Evolutionary conservation across 2,888 invertebrate species (phyloP).

Genomic region (Drosophila diplacantha): DNA sequence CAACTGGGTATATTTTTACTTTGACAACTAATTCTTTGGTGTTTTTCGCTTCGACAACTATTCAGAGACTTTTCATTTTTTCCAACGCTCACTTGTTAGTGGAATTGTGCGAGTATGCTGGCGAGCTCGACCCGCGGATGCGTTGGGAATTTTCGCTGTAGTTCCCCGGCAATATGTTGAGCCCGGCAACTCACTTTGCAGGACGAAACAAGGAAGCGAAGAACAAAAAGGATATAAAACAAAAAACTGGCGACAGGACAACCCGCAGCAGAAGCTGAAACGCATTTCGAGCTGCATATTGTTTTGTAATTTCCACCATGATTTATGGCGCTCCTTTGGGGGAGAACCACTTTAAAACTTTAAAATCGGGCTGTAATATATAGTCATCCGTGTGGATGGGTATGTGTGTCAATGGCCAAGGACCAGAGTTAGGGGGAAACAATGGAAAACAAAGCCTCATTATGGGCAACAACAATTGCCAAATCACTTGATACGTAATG

Average conservation of each 20-base stretch:
- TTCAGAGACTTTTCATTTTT: background rate
- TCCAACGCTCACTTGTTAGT: slow-evolving; percentile 33
- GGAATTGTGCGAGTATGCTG: slow-evolving; percentile 32
- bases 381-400: slow-evolving; percentile 8
- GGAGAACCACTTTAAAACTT: slow-evolving; percentile 13
- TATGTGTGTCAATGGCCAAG: slow-evolving; percentile 54
- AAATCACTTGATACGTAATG: slow-evolving; percentile 64
- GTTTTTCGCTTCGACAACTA: background rate
- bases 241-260: slow-evolving; percentile 24
- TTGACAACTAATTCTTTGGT: background rate
- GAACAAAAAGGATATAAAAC: slow-evolving; percentile 11
- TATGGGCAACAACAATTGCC: slow-evolving; percentile 48
- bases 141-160: slow-evolving; percentile 26
- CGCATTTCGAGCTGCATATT: slow-evolving; percentile 45
- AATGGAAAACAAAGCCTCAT: slow-evolving; percentile 64
- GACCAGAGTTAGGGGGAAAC: slow-evolving; percentile 51
- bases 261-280: slow-evolving; percentile 41
- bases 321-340: slow-evolving; percentile 46
- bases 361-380: slow-evolving; percentile 28
- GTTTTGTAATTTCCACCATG: slow-evolving; percentile 58
- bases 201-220: background rate
- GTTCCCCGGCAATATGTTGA: slow-evolving; percentile 44
- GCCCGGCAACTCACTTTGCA: slow-evolving; percentile 42
- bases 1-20: background rate
- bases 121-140: slow-evolving; percentile 29